A percentile compares a stretch with the other conserved stretches of the same genome.
These are phyloP conservation scores for Pachypeltis micranthus DNA, from an alignment of 1,140 invertebrate genomes.

Conservation along the genomic window DNA sequence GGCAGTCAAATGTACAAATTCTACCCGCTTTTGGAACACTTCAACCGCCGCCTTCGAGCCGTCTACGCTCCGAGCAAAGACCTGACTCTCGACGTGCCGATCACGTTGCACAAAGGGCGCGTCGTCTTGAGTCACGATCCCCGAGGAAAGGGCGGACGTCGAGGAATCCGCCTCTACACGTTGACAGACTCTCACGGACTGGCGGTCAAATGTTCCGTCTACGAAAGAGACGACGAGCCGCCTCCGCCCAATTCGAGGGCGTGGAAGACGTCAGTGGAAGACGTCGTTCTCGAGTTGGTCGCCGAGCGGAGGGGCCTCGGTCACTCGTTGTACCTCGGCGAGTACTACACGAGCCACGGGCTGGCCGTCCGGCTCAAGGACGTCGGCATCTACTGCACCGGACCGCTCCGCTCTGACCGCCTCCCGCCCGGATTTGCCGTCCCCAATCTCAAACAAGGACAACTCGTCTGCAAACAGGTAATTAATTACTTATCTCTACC, in stretches of 20 bases:
- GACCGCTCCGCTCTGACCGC: conserved; percentile 4
- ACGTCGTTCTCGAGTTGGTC: conserved; percentile 5
- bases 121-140: conserved; percentile 15
- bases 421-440: conserved; percentile 8
- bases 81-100: conserved; percentile 10
- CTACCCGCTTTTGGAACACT: background rate
- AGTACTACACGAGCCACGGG: conserved; percentile 4
- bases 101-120: conserved; percentile 10
- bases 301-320: background rate
- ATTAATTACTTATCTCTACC: no score
- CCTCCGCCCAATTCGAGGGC: no score
- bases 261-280: conserved; percentile 4
- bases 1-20: background rate
- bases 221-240: background rate
- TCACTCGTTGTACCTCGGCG: conserved; percentile 6
- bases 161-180: conserved; percentile 1
- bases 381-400: conserved; percentile 7
- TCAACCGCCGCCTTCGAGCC: background rate
- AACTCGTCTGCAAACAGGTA: conserved; percentile 10
- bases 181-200: conserved; percentile 2
- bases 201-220: conserved; percentile 2
- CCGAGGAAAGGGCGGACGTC: background rate
- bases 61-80: background rate
- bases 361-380: conserved; percentile 5
- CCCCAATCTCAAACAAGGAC: conserved; percentile 1